These are phyloP conservation scores for Miichthys miiuy DNA, from an alignment of 2,797 vertebrate genomes.

Conservation along the genomic window DNA sequence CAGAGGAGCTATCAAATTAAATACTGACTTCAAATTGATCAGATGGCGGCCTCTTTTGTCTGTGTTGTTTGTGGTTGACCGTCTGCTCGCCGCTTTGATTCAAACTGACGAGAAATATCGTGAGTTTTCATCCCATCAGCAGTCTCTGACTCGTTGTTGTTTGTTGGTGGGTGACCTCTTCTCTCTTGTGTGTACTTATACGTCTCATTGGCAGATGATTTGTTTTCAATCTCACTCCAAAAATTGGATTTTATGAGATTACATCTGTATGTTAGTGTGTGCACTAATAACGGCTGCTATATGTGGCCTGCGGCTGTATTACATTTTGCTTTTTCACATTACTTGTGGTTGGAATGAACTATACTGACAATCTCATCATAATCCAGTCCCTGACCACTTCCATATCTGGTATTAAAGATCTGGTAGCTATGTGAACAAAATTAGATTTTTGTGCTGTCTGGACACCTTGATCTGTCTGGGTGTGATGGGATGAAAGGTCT, in stretches of 20 bases:
- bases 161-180: conserved; percentile 27
- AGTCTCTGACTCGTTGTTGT: conserved; percentile 24
- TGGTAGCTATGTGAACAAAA: conserved; percentile 48
- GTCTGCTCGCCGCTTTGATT: conserved; percentile 29
- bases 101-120: conserved; percentile 22
- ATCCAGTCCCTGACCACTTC: conserved; percentile 33
- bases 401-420: conserved; percentile 65
- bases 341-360: conserved; percentile 31
- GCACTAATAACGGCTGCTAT: conserved; percentile 17
- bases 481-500: conserved; percentile 48
- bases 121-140: conserved; percentile 41
- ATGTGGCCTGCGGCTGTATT: conserved; percentile 17
- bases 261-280: conserved; percentile 16
- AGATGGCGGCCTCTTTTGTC: conserved; percentile 50
- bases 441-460: conserved; percentile 38
- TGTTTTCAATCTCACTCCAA: conserved; percentile 12
- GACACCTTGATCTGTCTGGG: conserved; percentile 32
- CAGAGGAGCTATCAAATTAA: conserved; percentile 60
- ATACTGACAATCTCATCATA: conserved; percentile 42
- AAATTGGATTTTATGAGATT: conserved; percentile 44
- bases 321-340: neutral
- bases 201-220: conserved; percentile 9
- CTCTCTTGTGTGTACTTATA: conserved; percentile 17
- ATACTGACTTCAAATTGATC: conserved; percentile 56
- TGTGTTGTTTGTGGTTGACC: conserved; percentile 45